Percentiles rank a stretch among this genome's conserved stretches.
These are phyloP conservation scores for Battus philenor DNA, from an alignment of 1,140 invertebrate genomes.

Conservation along the genomic window DNA sequence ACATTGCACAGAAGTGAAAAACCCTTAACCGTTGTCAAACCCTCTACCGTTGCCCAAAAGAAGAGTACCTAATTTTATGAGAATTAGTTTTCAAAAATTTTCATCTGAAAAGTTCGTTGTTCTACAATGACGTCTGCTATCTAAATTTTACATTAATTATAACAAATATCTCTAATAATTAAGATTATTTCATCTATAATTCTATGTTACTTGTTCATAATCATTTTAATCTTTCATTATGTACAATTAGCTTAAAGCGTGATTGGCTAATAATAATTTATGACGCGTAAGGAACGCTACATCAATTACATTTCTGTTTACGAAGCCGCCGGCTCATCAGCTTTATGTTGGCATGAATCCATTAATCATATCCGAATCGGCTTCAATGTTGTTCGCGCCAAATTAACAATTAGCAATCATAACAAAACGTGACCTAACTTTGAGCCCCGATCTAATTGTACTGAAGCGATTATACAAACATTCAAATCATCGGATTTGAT, in stretches of 20 bases:
- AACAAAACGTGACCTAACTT: conserved; percentile 6
- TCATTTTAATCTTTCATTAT: neutral
- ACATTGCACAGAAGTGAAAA: no score
- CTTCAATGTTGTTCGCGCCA: conserved; percentile 7
- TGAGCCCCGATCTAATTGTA: conserved; percentile 7
- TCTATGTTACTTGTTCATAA: no score
- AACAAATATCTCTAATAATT: no score
- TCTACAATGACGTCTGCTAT: no score
- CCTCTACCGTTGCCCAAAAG: no score
- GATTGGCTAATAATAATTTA: conserved; percentile 10
- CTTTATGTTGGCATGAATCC: conserved; percentile 10
- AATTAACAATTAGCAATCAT: conserved; percentile 15
- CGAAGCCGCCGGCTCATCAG: conserved; percentile 7
- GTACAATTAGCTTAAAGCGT: neutral
- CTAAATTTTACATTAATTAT: no score
- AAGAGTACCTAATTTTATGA: no score
- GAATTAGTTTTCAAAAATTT: no score
- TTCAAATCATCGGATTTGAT: neutral
- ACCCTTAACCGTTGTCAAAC: no score
- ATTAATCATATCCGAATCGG: conserved; percentile 9
- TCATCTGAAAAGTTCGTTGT: no score
- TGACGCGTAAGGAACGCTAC: conserved; percentile 6
- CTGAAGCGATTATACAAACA: conserved; percentile 2
- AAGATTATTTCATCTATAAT: no score
- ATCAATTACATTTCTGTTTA: conserved; percentile 16